These are phyloP conservation scores for Drosophila nigromelanica DNA, from an alignment of 1,140 invertebrate species.

Conservation along the genomic window DNA sequence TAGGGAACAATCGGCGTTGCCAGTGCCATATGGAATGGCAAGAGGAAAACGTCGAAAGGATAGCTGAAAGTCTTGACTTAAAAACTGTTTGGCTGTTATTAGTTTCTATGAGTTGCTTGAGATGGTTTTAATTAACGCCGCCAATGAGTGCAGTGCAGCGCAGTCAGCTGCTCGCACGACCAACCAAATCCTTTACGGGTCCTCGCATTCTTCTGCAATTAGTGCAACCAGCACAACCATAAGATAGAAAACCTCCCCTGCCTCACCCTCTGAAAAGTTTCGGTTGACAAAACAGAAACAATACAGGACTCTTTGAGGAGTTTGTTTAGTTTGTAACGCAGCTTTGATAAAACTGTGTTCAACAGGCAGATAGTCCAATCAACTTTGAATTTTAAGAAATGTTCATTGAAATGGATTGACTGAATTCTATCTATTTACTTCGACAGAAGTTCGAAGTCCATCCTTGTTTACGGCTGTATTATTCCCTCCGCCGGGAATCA, in stretches of 20 bases:
- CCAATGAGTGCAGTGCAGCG: conserved; percentile 20
- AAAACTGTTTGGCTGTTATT: conserved; percentile 48
- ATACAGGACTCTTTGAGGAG: conserved; percentile 20
- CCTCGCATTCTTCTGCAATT: conserved; percentile 43
- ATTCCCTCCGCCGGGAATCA: too few species aligned
- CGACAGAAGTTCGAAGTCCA: too few species aligned
- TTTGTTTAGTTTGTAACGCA: conserved; percentile 6
- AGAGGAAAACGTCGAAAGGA: conserved; percentile 14
- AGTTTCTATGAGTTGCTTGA: conserved; percentile 45
- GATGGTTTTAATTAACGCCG: conserved; percentile 52
- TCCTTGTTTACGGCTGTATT: too few species aligned
- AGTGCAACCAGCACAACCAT: conserved; percentile 23
- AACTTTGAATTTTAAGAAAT: background rate
- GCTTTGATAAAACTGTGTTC: background rate
- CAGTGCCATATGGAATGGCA: conserved; percentile 21
- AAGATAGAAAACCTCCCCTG: too few species aligned
- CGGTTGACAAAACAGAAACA: conserved; percentile 41
- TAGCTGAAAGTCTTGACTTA: conserved; percentile 40
- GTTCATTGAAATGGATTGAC: background rate
- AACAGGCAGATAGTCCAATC: conserved; percentile 5
- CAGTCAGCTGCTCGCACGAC: conserved; percentile 6
- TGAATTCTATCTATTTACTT: background rate
- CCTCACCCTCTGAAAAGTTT: conserved; percentile 24
- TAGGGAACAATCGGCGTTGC: conserved; percentile 25
- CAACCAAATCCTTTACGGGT: conserved; percentile 43